Base-by-base conservation (phyloP, 2,113 vertebrate genomes). In the Xiphophorus couchianus region DNA sequence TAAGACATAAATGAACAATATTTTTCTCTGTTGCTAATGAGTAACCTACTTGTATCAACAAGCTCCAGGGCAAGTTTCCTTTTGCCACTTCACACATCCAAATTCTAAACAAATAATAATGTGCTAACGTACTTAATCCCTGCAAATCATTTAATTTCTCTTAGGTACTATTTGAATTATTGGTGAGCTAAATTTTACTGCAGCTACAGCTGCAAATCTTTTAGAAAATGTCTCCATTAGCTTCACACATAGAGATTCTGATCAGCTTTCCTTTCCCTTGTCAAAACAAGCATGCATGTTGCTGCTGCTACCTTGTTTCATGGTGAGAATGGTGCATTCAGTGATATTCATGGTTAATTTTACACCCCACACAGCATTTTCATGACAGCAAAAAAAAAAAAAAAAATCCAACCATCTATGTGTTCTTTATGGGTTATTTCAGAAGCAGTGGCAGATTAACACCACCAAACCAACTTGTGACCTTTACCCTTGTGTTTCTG, bases 401-500 rank as follows among this genome's bases (percentile, higher is more conserved):
- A 37, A 11, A 3, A 11, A 37, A 37, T 37, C 35, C 35, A 12
- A 12, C 35, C 35, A 37, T 37, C 35, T 37, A 3, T 37, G 35
- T 2, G 2, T 54, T 54, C 19, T 19, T 54, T 22, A 7, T 19
- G 8, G 22, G 7, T 58, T 2, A 19, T n/a, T 58, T 7, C 25
- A n/a, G 8, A 58, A 58, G 51, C 22, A 51, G 13, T 63, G 9
- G 69, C 74, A 77, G 10, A 64, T n/a, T 80, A 78, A 66, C n/a
- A 27, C 4, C 33, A 58, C 54, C 42, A 15, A 51, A 25, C 37
- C 11, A 51, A 80, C 42, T 74, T n/a, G 15, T 82, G 69, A 63
- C 71, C 77, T 54, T 82, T 54, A 35, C 60, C 29, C 67, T 11
- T n/a, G 37, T 76, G 73, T 58, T 48, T 80, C 30, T 0, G 44